Base-by-base conservation (phyloP, 2,113 vertebrate genomes). In the Anarhynchus alexandrinus region DNA sequence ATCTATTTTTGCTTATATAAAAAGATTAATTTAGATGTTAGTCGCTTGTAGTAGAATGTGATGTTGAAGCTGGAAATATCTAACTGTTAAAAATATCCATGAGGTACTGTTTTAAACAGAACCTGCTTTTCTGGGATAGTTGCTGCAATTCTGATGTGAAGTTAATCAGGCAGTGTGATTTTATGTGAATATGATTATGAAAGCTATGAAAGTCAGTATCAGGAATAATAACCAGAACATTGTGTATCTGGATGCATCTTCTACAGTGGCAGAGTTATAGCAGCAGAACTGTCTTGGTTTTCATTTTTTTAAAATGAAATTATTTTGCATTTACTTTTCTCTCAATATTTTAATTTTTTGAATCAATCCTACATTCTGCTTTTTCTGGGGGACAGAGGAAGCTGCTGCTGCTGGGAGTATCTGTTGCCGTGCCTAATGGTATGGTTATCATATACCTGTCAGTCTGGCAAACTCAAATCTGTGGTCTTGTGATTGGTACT, bases 1-100 rank as follows among this genome's bases (percentile, higher is more conserved):
- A 76, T 76, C 77, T 94, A 84, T 71, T 88, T 96, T 96, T 96
- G 47, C 40, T 82, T 73, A 40, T 43, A 62, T 85, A 80, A 81
- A 89, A 96, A 76, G 47, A 93, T 88, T 72, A 73, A 64, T 78
- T 67, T 83, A 94, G 83, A 76, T 80, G 49, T 81, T 94, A 64
- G 58, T 65, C 76, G 71, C 49, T 88, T 85, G 32, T 90, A 88
- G 74, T 80, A 88, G 78, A 80, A 84, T 61, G 36, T 49, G 61
- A 84, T 52, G 27, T 38, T 79, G 59, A 82, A 83, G 45, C 38
- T 83, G 78, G 32, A 96, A 89, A 62, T 66, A 85, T 23, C 26
- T 54, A 55, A 58, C 61, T 55, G 55, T 87, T 89, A 73, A 93
- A 95, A 88, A 90, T 80, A 78, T 47, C 10, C 6, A 43, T 25